A percentile compares a stretch with the other conserved stretches of the same genome.
These are phyloP conservation scores for Cosmopolites sordidus DNA, from an alignment of 2,888 invertebrate species.

Conservation along the genomic window DNA sequence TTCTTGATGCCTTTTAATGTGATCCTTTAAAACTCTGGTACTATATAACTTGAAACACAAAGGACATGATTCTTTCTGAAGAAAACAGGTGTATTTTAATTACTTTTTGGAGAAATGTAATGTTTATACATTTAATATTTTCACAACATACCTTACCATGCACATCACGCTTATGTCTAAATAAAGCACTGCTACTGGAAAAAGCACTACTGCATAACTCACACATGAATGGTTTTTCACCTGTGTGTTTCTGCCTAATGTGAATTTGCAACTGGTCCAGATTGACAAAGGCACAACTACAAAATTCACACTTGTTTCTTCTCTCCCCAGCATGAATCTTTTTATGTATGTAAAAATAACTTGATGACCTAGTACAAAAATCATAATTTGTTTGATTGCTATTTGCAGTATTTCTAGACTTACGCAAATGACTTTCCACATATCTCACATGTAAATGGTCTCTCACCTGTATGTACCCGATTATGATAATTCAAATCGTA, in stretches of 20 bases:
- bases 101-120: no score
- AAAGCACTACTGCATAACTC: constrained; percentile 21
- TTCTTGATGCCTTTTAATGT: constrained; percentile 17
- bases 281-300: constrained; percentile 10
- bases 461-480: constrained; percentile 19
- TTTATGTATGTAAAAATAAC: constrained; percentile 16
- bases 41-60: constrained; percentile 16
- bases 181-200: constrained; percentile 12
- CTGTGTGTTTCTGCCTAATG: constrained; percentile 20
- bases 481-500: constrained; percentile 13
- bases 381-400: not conserved
- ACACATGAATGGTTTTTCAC: constrained; percentile 21
- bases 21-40: constrained; percentile 13
- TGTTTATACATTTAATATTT: no score
- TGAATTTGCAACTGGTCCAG: constrained; percentile 18
- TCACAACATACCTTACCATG: constrained; percentile 14
- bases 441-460: constrained; percentile 16
- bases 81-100: no score
- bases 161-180: constrained; percentile 18
- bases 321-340: constrained; percentile 12
- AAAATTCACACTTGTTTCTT: constrained; percentile 14
- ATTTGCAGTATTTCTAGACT: not conserved
- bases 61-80: constrained; percentile 21
- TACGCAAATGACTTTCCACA: constrained; percentile 20
- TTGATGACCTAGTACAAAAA: constrained; percentile 11